These are phyloP conservation scores for Lithobius niger DNA, from an alignment of 1,140 invertebrate species.

Conservation along the genomic window DNA sequence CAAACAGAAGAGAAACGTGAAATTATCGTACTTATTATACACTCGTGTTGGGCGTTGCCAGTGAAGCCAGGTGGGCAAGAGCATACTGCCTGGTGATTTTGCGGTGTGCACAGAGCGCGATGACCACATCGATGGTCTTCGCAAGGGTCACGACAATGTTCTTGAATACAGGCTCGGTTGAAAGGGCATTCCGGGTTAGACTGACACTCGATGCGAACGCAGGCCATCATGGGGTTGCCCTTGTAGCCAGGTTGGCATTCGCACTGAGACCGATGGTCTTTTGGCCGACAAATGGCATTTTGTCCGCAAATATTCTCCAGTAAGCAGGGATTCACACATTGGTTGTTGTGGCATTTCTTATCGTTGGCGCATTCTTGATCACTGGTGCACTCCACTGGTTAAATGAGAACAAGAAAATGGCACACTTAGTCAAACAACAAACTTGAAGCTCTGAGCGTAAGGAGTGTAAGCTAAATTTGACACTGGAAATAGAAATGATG, in stretches of 20 bases:
- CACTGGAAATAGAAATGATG: no score
- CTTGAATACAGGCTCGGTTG: constrained; percentile 45
- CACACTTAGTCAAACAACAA: neutral
- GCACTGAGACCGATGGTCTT: constrained; percentile 58
- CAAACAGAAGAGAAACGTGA: neutral
- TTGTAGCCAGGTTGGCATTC: constrained; percentile 62
- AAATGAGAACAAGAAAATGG: neutral
- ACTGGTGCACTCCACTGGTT: constrained; percentile 1
- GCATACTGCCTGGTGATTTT: constrained; percentile 12
- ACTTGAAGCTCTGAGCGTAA: no score
- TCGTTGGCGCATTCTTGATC: constrained; percentile 52
- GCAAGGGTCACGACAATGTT: constrained; percentile 1
- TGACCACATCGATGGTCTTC: neutral
- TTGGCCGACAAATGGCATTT: constrained; percentile 60
- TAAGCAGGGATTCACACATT: constrained; percentile 60
- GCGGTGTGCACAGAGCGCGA: neutral
- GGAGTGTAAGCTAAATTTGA: no score
- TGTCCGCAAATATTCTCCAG: constrained; percentile 40
- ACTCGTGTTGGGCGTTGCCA: constrained; percentile 14
- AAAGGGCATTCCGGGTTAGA: constrained; percentile 44
- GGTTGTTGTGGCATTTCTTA: constrained; percentile 50
- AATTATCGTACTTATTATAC: neutral
- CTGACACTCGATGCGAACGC: constrained; percentile 33
- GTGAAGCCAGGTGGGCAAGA: constrained; percentile 34
- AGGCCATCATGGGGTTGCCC: constrained; percentile 69